Evolutionary conservation across 2,113 vertebrate species (phyloP).

Genomic region (Nyctibius bracteatus): DNA sequence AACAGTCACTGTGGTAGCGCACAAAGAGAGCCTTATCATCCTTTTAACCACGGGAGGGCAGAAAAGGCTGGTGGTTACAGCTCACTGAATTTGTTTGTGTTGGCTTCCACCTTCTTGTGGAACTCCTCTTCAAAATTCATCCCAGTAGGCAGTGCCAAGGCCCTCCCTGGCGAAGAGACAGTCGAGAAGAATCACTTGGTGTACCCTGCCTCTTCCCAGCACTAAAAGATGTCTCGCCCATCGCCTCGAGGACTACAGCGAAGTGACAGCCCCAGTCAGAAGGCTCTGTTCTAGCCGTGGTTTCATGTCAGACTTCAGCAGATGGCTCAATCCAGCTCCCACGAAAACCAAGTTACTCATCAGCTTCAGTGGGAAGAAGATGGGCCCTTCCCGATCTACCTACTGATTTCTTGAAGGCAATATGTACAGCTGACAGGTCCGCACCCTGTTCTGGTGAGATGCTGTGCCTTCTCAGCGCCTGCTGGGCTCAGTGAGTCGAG

Average conservation of each 20-base stretch:
- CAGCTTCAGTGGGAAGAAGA: accelerated
- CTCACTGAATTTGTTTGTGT: background rate
- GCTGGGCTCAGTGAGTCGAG: background rate
- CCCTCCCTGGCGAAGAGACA: background rate
- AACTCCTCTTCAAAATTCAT: background rate
- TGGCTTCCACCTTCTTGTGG: background rate
- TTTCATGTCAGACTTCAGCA: background rate
- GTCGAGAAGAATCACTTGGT: accelerated
- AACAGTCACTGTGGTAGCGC: background rate
- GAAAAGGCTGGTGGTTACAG: constrained; percentile 26
- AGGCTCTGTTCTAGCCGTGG: background rate
- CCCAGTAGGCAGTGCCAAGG: background rate
- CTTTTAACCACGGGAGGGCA: constrained; percentile 48
- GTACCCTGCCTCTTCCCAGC: background rate
- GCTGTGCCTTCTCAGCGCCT: background rate
- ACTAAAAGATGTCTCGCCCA: accelerated
- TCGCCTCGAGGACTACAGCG: background rate
- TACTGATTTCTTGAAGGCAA: background rate
- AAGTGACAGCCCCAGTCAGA: background rate
- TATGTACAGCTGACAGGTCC: background rate
- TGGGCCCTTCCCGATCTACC: background rate
- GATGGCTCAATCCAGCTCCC: background rate
- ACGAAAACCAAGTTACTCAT: background rate
- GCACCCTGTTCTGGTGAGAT: background rate
- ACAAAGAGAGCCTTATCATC: constrained; percentile 28